phyloP scores from a whole-genome alignment of 2,113 vertebrate genomes.

The Vulpes ferrilata region DNA sequence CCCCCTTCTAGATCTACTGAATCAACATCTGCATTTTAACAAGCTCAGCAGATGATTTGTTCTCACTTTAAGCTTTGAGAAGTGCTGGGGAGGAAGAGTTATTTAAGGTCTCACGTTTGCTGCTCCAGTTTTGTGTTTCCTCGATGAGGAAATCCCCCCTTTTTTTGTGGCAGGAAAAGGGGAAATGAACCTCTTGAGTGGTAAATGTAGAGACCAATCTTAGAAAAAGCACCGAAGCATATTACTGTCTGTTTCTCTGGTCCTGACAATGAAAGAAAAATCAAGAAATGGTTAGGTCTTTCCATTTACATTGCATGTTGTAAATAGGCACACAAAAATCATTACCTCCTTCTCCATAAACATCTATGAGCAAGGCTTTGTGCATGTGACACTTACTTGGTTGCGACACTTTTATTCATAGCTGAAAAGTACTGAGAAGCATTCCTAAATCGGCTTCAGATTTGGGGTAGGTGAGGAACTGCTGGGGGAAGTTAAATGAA shows the following conservation, averaged over 20 bases:
- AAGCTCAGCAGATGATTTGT: not conserved
- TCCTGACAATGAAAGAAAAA: constrained; percentile 1
- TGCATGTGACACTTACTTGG: constrained; percentile 43
- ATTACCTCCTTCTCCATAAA: constrained; percentile 1
- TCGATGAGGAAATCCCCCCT: not conserved
- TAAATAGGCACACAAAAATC: not conserved
- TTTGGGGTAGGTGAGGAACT: not conserved
- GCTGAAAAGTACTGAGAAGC: constrained; percentile 36
- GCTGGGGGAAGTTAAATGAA: not conserved
- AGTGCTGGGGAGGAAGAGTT: not conserved
- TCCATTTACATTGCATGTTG: not conserved
- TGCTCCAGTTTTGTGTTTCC: not conserved
- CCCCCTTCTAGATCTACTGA: not conserved
- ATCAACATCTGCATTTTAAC: not conserved
- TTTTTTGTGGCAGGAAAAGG: not conserved
- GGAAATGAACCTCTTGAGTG: not conserved
- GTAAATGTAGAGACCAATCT: not conserved
- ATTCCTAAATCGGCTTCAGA: constrained; percentile 32
- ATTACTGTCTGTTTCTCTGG: not conserved
- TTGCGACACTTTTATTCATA: constrained; percentile 51
- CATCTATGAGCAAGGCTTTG: not conserved
- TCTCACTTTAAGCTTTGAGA: constrained; percentile 16
- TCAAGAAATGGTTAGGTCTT: not conserved
- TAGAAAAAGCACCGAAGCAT: not conserved
- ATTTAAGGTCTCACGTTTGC: not conserved